Conservation (phyloP, 1,140 invertebrate species). For the Atta texana region DNA sequence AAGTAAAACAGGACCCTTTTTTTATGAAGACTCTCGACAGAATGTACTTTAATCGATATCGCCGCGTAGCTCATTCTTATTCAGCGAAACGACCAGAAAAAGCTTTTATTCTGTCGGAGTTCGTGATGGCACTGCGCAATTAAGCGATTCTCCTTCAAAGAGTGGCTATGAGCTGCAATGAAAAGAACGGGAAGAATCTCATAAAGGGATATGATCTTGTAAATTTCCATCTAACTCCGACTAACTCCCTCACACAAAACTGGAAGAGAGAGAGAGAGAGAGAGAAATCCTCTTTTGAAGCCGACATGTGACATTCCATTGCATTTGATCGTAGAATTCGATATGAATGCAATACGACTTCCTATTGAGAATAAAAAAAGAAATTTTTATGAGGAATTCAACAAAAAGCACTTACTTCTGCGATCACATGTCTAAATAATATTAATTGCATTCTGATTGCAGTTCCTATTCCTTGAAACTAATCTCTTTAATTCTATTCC, state of each 20-base stretch:
- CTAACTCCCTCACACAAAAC: constrained; percentile 21
- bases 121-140: constrained; percentile 62
- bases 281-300: constrained; percentile 5
- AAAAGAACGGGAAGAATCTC: constrained; percentile 62
- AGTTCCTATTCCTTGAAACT: background rate
- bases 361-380: background rate
- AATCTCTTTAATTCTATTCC: constrained; percentile 5
- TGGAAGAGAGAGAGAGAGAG: background rate
- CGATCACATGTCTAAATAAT: constrained; percentile 6
- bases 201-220: constrained; percentile 62
- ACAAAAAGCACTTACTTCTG: constrained; percentile 6
- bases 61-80: constrained; percentile 51
- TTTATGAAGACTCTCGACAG: background rate
- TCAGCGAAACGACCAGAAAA: constrained; percentile 48
- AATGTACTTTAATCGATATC: constrained; percentile 50
- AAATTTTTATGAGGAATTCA: constrained; percentile 25
- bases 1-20: constrained; percentile 26
- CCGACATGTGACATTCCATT: constrained; percentile 44
- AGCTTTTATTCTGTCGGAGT: constrained; percentile 52
- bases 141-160: constrained; percentile 59
- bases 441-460: constrained; percentile 1
- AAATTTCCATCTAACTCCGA: constrained; percentile 44
- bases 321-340: constrained; percentile 32
- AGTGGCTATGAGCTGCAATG: constrained; percentile 48
- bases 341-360: constrained; percentile 27